Base-by-base conservation (phyloP, 2,797 vertebrate species). In the Myoxocephalus aenaeus region DNA sequence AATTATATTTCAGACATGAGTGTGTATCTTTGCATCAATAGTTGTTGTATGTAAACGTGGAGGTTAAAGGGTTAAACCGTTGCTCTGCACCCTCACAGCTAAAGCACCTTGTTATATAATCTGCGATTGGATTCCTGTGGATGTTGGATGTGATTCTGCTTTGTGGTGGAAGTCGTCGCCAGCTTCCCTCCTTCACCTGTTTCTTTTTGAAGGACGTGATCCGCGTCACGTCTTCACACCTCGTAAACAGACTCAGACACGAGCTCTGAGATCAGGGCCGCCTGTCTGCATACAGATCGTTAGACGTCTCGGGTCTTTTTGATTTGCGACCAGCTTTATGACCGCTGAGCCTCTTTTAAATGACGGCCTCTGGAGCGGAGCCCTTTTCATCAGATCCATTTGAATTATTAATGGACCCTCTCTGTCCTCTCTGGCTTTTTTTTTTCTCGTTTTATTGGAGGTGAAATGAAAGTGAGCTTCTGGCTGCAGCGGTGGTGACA, bases 361-460 rank as follows among this genome's bases (percentile, higher is more conserved):
- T 74, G 64, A 54, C 66, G 38, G 48, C 36, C 7, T 46, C 20
- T 3, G 15, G 25, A 73, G 56, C 32, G 11, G 40, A 79, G 72
- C 29, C 38, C 10, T 25, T 64, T 29, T 56, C 18, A 66, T 61
- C 36, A 18, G 38, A 61, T 27, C 15, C n/a, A 27, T 48, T 59
- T 77, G 6, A 57, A 78, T 78, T 22, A 83, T 73, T 2, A 17
- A 78, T 73, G 59, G 57, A 18, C 57, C 25, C 25, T 57, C 38
- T 32, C 29, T 32, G 6, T 65, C 58, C 5, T 57, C 34, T 57
- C n/a, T 27, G 25, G 38, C 12, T 20, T 50, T 3, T 22, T 50
- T 3, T 22, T 46, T n/a, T 22, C 27, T 5, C 25, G 25, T 54
- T 5, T 15, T 13, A 27, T 7, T 6, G 7, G 53, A 65, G 29